Conservation (phyloP, 2,113 vertebrate species). For the Hucho hucho region DNA sequence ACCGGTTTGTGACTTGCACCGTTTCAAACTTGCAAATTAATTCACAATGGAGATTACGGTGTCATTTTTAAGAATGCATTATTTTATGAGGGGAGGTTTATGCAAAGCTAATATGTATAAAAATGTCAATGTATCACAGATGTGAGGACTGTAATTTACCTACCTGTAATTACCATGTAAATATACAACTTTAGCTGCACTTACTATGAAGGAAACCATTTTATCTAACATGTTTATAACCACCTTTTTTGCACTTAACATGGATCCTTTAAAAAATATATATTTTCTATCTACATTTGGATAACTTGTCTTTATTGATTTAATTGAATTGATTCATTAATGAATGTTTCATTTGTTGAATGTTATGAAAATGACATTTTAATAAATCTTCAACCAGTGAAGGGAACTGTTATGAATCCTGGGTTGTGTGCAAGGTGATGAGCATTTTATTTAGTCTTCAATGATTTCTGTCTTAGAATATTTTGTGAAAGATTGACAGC, state of each 20-base stretch:
- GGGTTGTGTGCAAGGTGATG: background rate
- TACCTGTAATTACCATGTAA: background rate
- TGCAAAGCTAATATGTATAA: too few relatives aligned
- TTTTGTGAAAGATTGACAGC: background rate
- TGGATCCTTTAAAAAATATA: background rate
- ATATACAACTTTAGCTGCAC: background rate
- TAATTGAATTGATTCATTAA: background rate
- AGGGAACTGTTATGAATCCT: background rate
- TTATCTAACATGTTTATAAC: background rate
- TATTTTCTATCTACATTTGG: background rate
- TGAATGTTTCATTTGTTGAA: background rate
- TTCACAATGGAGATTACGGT: too few relatives aligned
- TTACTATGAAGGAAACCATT: background rate
- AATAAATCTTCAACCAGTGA: background rate
- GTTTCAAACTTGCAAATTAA: too few relatives aligned
- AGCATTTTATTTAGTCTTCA: background rate
- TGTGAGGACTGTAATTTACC: background rate
- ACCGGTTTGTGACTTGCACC: too few relatives aligned
- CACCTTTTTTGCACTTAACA: background rate
- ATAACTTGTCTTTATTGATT: background rate
- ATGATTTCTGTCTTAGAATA: too few relatives aligned
- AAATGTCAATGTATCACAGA: background rate
- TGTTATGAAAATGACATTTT: background rate
- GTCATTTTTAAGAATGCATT: background rate
- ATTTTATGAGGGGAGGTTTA: too few relatives aligned